Evolutionary conservation across 1,140 invertebrate genomes (phyloP).

Genomic region (Matsumurasca onukii): DNA sequence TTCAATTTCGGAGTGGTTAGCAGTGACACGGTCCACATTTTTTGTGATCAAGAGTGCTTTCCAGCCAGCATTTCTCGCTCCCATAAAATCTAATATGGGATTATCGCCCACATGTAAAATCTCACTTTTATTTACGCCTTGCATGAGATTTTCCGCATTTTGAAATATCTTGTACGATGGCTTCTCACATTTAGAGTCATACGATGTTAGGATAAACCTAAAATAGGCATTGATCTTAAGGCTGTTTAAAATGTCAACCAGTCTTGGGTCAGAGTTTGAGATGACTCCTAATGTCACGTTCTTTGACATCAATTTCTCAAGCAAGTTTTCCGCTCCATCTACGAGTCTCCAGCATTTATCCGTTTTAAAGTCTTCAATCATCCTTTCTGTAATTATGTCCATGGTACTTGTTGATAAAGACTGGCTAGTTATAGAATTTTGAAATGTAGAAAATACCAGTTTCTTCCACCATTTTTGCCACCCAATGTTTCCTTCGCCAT

Average conservation of each 20-base stretch:
- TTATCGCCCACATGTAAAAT: slow-evolving; percentile 84
- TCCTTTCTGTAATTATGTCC: slow-evolving; percentile 56
- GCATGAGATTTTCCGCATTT: slow-evolving; percentile 57
- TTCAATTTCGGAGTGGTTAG: slow-evolving; percentile 24
- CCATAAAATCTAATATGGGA: slow-evolving; percentile 71
- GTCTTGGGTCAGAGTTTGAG: slow-evolving; percentile 85
- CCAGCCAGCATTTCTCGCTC: slow-evolving; percentile 73
- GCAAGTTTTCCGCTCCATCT: slow-evolving; percentile 61
- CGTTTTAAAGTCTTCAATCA: slow-evolving; percentile 65
- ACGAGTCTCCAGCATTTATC: slow-evolving; percentile 67
- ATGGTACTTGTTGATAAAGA: slow-evolving; percentile 48
- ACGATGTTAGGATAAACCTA: slow-evolving; percentile 78
- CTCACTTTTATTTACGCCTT: slow-evolving; percentile 54
- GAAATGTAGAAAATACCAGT: slow-evolving; percentile 29
- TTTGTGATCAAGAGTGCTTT: slow-evolving; percentile 57
- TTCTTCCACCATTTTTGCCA: slow-evolving; percentile 80
- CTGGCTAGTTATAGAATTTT: slow-evolving; percentile 28
- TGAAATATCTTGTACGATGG: slow-evolving; percentile 73
- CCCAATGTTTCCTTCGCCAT: slow-evolving; percentile 64
- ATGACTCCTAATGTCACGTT: slow-evolving; percentile 69
- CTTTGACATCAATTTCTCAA: slow-evolving; percentile 57
- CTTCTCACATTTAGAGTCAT: slow-evolving; percentile 70
- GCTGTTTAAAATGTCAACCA: slow-evolving; percentile 65
- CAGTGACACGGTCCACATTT: slow-evolving; percentile 27
- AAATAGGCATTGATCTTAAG: slow-evolving; percentile 67